Evolutionary conservation across 2,113 vertebrate genomes (phyloP), one percentile per base, ranked within the genome.

Genomic region (Clarias gariepinus): DNA sequence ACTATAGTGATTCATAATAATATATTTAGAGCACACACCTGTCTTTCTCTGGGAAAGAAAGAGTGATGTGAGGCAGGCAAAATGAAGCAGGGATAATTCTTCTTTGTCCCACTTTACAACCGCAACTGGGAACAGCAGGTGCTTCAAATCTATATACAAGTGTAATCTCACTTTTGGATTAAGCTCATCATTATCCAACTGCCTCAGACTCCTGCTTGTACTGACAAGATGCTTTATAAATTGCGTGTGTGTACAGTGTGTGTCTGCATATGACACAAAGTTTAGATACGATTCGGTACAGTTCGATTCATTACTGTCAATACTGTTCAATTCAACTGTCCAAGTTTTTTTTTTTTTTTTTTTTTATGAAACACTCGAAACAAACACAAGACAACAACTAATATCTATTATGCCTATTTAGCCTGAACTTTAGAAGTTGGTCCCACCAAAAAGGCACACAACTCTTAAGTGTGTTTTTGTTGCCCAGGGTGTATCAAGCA

Each of bases 111-210:
- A 21, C 61, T 84, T 57, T 88, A 77, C 68, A 33, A 23, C 60
- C 85, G 60, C 60, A 89, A 82, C 68, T 15, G 64, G 11, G 68
- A 83, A 53, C 81, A 19, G 55, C 87, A 69, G 85, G 85, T 66
- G 77, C 66, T 81, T 89, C 90, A 61, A 79, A 64, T 87, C 89
- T 86, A 83, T 47, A 84, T 66, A 66, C 90, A 91, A 90, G 90
- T 92, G 89, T 92, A 91, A 91, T 91, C 87, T 91, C 85, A 83
- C 87, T 88, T 87, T 61, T 91, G 88, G 90, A 93, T 90, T 90
- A 73, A 87, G 84, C 81, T 63, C 25, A 28, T 69, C 91, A 23
- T 86, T 90, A 85, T 85, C 77, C 83, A 63, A 87, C 89, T 84
- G 86, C 87, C 63, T n/a, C 33, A 25, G 88, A 83, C 87, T 89